These are phyloP conservation scores for Ectropis crepuscularia DNA, from an alignment of 2,888 invertebrate species.

Conservation along the genomic window DNA sequence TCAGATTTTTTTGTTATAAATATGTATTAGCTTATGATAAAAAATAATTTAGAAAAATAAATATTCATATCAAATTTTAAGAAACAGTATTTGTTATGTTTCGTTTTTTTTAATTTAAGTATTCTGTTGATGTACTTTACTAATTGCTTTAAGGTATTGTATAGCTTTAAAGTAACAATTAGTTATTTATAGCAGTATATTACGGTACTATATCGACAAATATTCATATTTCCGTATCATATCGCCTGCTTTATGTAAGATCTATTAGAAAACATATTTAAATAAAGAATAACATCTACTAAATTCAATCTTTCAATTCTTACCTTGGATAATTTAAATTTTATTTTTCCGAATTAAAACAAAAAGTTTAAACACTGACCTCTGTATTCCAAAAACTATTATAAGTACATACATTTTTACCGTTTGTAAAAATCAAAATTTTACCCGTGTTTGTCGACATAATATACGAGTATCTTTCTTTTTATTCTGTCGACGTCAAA, in stretches of 20 bases:
- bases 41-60: too few relatives aligned
- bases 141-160: conserved; percentile 32
- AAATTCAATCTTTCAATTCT: conserved; percentile 25
- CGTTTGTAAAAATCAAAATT: too few relatives aligned
- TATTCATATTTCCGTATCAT: conserved; percentile 38
- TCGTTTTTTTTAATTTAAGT: neutral
- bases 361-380: neutral
- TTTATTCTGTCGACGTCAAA: too few relatives aligned
- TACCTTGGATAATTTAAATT: neutral
- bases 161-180: conserved; percentile 30
- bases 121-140: conserved; percentile 25
- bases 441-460: too few relatives aligned
- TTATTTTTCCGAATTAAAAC: neutral
- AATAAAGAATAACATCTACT: conserved; percentile 55
- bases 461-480: too few relatives aligned
- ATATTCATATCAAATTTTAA: too few relatives aligned
- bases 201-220: conserved; percentile 30
- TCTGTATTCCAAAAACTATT: too few relatives aligned
- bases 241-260: conserved; percentile 66
- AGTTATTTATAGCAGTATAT: neutral
- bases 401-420: too few relatives aligned
- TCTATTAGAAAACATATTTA: conserved; percentile 65
- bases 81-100: conserved; percentile 1
- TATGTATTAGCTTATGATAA: too few relatives aligned
- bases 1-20: too few relatives aligned